Conservation (phyloP, 2,113 vertebrate genomes). For the Nansenia antarctica region DNA sequence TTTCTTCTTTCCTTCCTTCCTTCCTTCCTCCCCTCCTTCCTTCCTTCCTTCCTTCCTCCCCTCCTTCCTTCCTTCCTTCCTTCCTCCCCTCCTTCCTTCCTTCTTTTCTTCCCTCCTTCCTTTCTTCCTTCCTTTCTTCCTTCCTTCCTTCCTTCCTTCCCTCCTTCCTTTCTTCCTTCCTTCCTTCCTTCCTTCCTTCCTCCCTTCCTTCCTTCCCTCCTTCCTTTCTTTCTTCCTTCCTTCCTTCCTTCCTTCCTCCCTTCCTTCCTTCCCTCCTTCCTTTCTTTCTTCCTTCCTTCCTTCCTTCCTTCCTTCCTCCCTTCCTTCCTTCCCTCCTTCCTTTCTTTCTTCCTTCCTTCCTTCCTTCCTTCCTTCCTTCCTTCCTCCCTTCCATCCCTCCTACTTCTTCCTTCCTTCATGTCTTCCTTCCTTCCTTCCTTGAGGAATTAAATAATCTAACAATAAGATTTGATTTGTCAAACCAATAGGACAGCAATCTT, state of each 20-base stretch:
- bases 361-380: background rate
- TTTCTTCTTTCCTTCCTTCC: background rate
- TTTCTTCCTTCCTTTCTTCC: background rate
- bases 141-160: background rate
- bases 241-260: too few species aligned
- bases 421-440: background rate
- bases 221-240: too few species aligned
- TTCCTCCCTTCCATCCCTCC: background rate
- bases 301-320: too few species aligned
- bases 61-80: background rate
- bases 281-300: too few species aligned
- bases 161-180: background rate
- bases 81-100: background rate
- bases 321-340: background rate
- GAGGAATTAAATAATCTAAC: too few species aligned
- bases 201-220: background rate
- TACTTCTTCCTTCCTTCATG: background rate
- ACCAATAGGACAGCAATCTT: too few species aligned
- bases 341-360: background rate
- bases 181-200: background rate
- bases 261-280: too few species aligned
- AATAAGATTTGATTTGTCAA: too few species aligned
- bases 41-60: background rate
- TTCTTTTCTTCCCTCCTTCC: background rate
- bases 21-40: background rate